These are phyloP conservation scores for Dendrocopos noguchii DNA, from an alignment of 2,113 vertebrate genomes.

Conservation along the genomic window DNA sequence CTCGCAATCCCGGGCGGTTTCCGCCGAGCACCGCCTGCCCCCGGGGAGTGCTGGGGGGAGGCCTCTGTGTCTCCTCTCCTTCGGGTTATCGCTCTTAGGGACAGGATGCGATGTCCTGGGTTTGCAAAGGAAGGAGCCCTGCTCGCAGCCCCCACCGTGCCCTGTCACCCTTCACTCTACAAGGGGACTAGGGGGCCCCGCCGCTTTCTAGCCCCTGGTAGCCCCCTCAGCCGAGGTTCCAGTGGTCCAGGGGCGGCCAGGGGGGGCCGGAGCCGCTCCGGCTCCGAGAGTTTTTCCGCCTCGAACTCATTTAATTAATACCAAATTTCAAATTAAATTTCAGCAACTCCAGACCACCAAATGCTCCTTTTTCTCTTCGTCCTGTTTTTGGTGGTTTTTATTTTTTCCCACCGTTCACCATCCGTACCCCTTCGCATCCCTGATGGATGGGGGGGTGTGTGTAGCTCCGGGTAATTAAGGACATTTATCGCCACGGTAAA, in stretches of 20 bases:
- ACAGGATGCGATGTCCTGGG: too few relatives aligned
- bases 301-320: neutral
- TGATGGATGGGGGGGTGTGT: neutral
- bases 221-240: neutral
- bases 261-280: neutral
- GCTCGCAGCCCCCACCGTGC: neutral
- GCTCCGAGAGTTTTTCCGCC: neutral
- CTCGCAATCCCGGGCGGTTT: too few relatives aligned
- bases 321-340: neutral
- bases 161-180: rapidly evolving
- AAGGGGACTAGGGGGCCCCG: too few relatives aligned
- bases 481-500: slow-evolving; percentile 55
- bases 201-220: neutral
- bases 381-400: neutral
- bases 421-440: slow-evolving; percentile 6
- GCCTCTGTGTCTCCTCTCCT: too few relatives aligned
- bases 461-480: slow-evolving; percentile 51
- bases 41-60: neutral
- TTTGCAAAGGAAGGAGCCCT: neutral
- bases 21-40: neutral
- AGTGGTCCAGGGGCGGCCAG: neutral
- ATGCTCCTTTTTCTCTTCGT: neutral
- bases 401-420: neutral
- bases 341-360: neutral
- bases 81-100: too few relatives aligned